Conservation (phyloP, 2,888 invertebrate species). For the Protophormia terraenovae region DNA sequence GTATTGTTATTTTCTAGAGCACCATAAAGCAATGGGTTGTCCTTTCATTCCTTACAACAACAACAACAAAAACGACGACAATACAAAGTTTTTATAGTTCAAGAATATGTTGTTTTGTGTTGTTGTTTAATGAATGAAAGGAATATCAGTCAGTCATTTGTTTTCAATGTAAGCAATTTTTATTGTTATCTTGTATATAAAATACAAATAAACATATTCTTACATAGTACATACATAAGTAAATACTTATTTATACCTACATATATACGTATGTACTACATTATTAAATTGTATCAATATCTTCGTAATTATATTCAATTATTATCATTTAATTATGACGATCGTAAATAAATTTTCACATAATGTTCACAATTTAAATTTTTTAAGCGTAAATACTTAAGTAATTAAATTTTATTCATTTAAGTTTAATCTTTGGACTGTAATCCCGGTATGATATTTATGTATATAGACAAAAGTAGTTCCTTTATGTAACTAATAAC, state of each 20-base stretch:
- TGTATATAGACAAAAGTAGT: no score
- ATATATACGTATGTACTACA: no score
- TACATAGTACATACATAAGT: not conserved
- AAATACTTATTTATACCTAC: no score
- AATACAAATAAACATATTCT: not conserved
- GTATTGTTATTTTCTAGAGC: constrained; percentile 1
- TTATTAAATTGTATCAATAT: not conserved
- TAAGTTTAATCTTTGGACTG: no score
- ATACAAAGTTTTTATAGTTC: not conserved
- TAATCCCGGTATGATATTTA: no score
- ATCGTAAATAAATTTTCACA: no score
- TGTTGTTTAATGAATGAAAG: constrained; percentile 34
- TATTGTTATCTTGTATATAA: constrained; percentile 34
- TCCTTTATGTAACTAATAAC: no score
- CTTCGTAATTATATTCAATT: not conserved
- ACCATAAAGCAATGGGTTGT: constrained; percentile 74
- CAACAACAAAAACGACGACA: no score
- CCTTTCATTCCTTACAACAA: constrained; percentile 38
- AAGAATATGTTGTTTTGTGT: not conserved
- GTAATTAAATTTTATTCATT: no score
- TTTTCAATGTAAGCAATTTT: constrained; percentile 8
- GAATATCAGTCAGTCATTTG: constrained; percentile 46
- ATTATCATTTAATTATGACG: no score
- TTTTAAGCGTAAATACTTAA: no score
- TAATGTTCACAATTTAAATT: no score